A percentile compares a stretch with the other conserved stretches of the same genome.
These are phyloP conservation scores for Esperia sulphurella DNA, from an alignment of 2,888 invertebrate species.

Conservation along the genomic window DNA sequence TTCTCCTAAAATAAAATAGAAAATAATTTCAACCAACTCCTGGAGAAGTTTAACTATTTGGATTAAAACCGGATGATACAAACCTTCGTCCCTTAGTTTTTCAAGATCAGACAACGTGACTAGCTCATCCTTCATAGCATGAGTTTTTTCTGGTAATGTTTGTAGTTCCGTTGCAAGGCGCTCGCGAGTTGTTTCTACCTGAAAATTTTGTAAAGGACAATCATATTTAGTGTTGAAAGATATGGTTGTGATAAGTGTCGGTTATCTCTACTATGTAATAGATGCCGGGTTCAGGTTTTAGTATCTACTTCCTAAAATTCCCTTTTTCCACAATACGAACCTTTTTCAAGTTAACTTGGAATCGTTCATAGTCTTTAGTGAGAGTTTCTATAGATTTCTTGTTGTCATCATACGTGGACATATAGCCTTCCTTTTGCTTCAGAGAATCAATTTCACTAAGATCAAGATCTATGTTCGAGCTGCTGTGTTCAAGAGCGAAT, in stretches of 20 bases:
- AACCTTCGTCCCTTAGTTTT: slow-evolving; percentile 74
- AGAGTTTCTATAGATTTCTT: slow-evolving; percentile 68
- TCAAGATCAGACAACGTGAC: slow-evolving; percentile 80
- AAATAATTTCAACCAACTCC: too few species aligned
- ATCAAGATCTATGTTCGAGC: slow-evolving; percentile 81
- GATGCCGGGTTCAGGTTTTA: too few species aligned
- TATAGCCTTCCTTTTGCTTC: slow-evolving; percentile 67
- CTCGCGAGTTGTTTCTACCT: slow-evolving; percentile 70
- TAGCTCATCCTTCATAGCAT: slow-evolving; percentile 82
- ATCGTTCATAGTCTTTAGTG: slow-evolving; percentile 76
- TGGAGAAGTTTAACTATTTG: neutral
- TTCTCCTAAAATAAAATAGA: slow-evolving; percentile 40
- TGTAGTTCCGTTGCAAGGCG: slow-evolving; percentile 78
- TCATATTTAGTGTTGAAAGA: too few species aligned
- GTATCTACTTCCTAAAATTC: too few species aligned
- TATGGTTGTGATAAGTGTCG: too few species aligned
- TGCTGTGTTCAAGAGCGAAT: slow-evolving; percentile 82
- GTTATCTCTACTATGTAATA: too few species aligned
- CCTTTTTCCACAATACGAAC: too few species aligned
- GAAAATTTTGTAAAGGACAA: slow-evolving; percentile 6
- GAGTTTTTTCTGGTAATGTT: slow-evolving; percentile 84
- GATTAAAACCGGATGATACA: slow-evolving; percentile 1
- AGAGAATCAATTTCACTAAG: slow-evolving; percentile 74
- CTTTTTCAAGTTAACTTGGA: slow-evolving; percentile 80
- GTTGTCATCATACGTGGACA: slow-evolving; percentile 65